A percentile compares a stretch with the other conserved stretches of the same genome.
These are phyloP conservation scores for Omphaloscelis lunosa DNA, from an alignment of 2,888 invertebrate species.

Conservation along the genomic window DNA sequence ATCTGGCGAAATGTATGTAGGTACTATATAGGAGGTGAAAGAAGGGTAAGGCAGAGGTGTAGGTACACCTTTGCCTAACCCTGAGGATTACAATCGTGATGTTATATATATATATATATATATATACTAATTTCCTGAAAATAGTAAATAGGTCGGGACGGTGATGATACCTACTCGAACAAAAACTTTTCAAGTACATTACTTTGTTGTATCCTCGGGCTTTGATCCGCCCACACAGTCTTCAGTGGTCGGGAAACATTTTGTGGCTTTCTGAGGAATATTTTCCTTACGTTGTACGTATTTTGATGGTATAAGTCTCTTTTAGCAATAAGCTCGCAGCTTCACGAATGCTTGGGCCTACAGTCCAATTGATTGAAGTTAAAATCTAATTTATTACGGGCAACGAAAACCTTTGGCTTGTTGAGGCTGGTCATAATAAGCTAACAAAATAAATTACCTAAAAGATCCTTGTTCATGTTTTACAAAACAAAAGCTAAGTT, in stretches of 20 bases:
- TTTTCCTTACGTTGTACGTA: background rate
- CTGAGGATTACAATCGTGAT: background rate
- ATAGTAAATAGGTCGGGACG: background rate
- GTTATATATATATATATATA: background rate
- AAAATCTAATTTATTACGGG: constrained; percentile 9
- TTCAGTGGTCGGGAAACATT: background rate
- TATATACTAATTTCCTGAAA: background rate
- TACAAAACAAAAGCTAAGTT: background rate
- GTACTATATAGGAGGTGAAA: too few species aligned
- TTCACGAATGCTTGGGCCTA: background rate
- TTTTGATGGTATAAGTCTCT: background rate
- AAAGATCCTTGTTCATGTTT: background rate
- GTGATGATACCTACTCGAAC: background rate
- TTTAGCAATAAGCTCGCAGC: background rate
- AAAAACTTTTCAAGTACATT: background rate
- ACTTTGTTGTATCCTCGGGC: too few species aligned
- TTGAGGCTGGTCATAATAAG: background rate
- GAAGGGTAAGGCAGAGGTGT: too few species aligned
- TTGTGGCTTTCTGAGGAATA: too few species aligned
- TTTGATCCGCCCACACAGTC: background rate
- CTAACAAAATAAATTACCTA: background rate
- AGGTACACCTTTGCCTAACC: too few species aligned
- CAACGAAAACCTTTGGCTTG: background rate
- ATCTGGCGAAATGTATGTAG: too few species aligned
- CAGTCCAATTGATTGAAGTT: background rate